phyloP scores from a whole-genome alignment of 2,113 vertebrate species.

The Lepidothrix coronata region DNA sequence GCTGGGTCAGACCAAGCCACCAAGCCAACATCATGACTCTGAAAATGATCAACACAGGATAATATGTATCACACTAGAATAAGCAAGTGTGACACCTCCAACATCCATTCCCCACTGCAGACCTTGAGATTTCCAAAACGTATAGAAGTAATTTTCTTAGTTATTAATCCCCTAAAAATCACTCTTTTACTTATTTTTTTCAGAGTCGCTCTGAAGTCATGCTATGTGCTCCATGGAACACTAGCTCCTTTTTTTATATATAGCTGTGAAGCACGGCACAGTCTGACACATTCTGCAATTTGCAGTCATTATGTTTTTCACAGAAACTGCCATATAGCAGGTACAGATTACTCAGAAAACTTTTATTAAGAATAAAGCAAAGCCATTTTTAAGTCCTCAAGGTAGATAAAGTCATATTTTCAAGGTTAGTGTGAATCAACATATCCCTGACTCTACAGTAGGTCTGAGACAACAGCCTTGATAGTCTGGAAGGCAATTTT shows the following conservation, averaged over 20 bases:
- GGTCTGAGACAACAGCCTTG: background rate
- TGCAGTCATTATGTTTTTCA: background rate
- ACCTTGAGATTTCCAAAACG: background rate
- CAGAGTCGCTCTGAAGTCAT: background rate
- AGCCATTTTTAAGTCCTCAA: background rate
- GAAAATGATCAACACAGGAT: background rate
- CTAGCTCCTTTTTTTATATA: background rate
- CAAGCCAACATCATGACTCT: background rate
- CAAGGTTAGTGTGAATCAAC: background rate
- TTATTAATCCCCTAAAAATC: background rate
- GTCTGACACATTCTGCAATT: background rate
- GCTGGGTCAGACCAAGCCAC: background rate
- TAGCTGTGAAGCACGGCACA: background rate
- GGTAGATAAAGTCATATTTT: background rate
- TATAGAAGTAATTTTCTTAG: background rate
- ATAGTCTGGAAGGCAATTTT: background rate
- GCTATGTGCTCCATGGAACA: background rate
- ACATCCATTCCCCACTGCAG: background rate
- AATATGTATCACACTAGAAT: background rate
- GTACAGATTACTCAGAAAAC: background rate
- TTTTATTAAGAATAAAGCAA: background rate
- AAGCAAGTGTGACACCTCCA: background rate
- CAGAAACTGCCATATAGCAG: background rate
- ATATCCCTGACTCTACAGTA: background rate
- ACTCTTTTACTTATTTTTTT: background rate